These are phyloP conservation scores for Corythornis madagascariensis DNA, from an alignment of 2,113 vertebrate species.

Conservation along the genomic window DNA sequence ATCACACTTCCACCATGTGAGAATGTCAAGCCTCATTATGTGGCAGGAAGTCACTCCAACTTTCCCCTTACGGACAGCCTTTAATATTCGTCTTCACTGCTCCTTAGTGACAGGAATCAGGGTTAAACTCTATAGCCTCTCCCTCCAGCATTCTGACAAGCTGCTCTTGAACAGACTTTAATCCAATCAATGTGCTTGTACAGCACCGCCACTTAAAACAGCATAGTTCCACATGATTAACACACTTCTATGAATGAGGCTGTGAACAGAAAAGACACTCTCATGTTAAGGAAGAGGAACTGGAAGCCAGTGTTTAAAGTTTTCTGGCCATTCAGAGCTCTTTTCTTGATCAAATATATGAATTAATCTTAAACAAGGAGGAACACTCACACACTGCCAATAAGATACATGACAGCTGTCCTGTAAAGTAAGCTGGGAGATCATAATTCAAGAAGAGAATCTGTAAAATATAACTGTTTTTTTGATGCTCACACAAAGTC, in stretches of 20 bases:
- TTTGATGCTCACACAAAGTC: neutral
- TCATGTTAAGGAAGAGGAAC: neutral
- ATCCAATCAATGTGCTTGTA: neutral
- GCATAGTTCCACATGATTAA: neutral
- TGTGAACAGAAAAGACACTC: neutral
- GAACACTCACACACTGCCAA: neutral
- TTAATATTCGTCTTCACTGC: neutral
- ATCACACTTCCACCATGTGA: neutral
- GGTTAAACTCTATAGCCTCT: neutral
- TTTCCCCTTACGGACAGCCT: neutral
- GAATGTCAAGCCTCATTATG: neutral
- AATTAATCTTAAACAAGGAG: neutral
- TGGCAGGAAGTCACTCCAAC: neutral
- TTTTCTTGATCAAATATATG: neutral
- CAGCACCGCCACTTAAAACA: neutral
- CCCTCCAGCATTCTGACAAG: neutral
- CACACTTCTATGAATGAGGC: accelerated
- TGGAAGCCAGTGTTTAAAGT: neutral
- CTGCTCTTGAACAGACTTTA: neutral
- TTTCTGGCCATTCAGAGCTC: neutral
- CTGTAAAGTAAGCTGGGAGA: neutral
- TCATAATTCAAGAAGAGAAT: neutral
- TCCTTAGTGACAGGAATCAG: neutral
- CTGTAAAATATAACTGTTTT: neutral
- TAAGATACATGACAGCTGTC: neutral